Evolutionary conservation across 53 echinoderm and acorn worm genomes (phyloP).

Genomic region (Mesocentrotus franciscanus): DNA sequence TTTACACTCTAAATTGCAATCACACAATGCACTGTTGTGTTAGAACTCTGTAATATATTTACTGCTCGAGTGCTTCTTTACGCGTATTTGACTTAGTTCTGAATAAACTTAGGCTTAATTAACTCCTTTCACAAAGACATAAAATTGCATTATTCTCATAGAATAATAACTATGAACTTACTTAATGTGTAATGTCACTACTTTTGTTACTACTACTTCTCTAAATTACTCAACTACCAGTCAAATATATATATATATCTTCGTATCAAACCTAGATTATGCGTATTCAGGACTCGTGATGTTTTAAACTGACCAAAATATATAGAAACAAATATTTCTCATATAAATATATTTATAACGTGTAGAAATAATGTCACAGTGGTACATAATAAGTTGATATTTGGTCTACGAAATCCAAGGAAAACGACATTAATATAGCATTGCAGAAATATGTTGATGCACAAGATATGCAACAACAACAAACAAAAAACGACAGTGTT

Average conservation of each 20-base stretch:
- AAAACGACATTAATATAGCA: neutral
- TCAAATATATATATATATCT: neutral
- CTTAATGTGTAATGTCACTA: neutral
- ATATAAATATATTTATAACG: constrained; percentile 54
- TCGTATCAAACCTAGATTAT: neutral
- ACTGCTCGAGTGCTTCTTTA: neutral
- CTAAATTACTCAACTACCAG: neutral
- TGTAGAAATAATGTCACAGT: constrained; percentile 26
- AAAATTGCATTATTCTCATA: neutral
- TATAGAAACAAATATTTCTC: constrained; percentile 43
- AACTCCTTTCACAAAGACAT: neutral
- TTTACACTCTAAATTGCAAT: no score
- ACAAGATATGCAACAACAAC: neutral
- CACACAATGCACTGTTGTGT: neutral
- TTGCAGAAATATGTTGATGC: neutral
- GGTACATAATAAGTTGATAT: neutral
- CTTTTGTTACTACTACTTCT: neutral
- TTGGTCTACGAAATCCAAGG: constrained; percentile 11
- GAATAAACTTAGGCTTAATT: neutral
- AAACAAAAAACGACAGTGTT: neutral
- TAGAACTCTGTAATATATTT: neutral
- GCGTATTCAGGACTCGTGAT: neutral
- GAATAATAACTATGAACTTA: neutral
- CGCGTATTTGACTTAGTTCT: neutral
- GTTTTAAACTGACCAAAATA: constrained; percentile 31